Evolutionary conservation across 2,888 invertebrate species (phyloP).

Genomic region (Arenicola marina): DNA sequence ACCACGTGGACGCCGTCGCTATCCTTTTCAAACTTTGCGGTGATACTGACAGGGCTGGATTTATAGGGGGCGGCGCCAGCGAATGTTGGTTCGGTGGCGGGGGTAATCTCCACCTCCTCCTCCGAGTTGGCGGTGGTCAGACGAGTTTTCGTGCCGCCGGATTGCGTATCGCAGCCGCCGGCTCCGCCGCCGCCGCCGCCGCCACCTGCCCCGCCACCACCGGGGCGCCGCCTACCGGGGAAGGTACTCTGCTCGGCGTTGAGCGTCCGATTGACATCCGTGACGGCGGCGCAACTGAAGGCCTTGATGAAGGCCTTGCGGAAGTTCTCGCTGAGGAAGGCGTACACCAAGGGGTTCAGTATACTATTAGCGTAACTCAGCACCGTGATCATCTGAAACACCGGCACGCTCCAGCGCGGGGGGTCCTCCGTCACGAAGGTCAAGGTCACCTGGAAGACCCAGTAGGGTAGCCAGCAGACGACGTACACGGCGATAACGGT

Average conservation of each 20-base stretch:
- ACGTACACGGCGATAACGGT: slow-evolving; percentile 57
- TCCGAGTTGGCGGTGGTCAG: no score
- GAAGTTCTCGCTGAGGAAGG: slow-evolving; percentile 59
- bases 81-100: no score
- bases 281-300: slow-evolving; percentile 42
- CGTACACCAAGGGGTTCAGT: slow-evolving; percentile 58
- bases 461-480: slow-evolving; percentile 59
- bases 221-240: slow-evolving; percentile 3
- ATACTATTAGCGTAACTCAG: slow-evolving; percentile 58
- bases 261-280: background rate
- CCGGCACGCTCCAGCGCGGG: slow-evolving; percentile 22
- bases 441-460: slow-evolving; percentile 46
- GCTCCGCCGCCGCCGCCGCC: no score
- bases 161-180: no score
- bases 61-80: no score
- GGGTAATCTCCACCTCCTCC: no score
- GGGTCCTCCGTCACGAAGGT: background rate
- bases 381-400: slow-evolving; percentile 53
- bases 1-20: no score
- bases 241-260: background rate
- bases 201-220: no score
- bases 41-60: no score
- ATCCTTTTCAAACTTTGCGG: no score
- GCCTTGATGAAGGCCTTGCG: slow-evolving; percentile 57
- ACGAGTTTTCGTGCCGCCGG: no score